These are phyloP conservation scores for Genyomyrus donnyi DNA, from an alignment of 2,113 vertebrate species.

Conservation along the genomic window DNA sequence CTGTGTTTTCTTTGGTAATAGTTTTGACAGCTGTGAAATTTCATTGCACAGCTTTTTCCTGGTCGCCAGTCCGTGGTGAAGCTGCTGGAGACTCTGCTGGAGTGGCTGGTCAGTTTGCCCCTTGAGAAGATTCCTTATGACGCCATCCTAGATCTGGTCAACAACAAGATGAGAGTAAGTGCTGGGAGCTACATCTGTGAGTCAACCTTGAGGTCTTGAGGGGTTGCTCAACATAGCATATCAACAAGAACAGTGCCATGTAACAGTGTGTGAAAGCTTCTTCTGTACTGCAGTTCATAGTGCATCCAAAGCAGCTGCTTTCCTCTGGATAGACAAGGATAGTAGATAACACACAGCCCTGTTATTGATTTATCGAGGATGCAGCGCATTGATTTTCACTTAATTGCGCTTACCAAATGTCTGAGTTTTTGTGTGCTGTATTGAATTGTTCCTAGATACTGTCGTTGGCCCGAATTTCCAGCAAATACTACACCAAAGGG, in stretches of 20 bases:
- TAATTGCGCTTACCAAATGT: neutral
- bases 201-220: neutral
- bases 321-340: neutral
- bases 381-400: neutral
- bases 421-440: neutral
- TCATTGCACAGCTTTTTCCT: slow-evolving; percentile 52
- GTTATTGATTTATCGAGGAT: neutral
- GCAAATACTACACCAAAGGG: neutral
- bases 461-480: neutral
- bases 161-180: slow-evolving; percentile 92
- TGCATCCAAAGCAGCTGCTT: neutral
- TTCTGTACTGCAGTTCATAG: neutral
- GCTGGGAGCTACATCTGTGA: neutral
- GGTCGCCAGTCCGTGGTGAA: slow-evolving; percentile 75
- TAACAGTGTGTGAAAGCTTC: neutral
- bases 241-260: neutral
- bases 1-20: neutral
- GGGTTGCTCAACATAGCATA: neutral
- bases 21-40: neutral
- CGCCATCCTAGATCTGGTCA: slow-evolving; percentile 84
- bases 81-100: slow-evolving; percentile 82
- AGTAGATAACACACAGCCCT: neutral
- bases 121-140: slow-evolving; percentile 83
- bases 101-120: slow-evolving; percentile 86
- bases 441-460: neutral